A percentile compares a stretch with the other conserved stretches of the same genome.
phyloP scores from a whole-genome alignment of 2,888 invertebrate species.

The Mesochorus sp. region DNA sequence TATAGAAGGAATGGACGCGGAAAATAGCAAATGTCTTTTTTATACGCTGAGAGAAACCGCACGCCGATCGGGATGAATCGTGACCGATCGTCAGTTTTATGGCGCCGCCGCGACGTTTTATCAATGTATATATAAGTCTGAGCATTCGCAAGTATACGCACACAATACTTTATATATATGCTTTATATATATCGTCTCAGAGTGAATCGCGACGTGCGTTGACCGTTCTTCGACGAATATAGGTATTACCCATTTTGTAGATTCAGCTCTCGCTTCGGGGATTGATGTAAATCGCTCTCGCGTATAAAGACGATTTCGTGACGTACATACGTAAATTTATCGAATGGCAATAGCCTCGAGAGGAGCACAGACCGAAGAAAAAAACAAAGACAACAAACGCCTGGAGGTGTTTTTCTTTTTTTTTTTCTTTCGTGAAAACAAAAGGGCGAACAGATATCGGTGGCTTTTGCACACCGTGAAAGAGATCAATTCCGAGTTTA shows the following conservation, averaged over 20 bases:
- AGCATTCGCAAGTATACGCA: background rate
- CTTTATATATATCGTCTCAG: slow-evolving; percentile 38
- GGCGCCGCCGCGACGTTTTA: slow-evolving; percentile 33
- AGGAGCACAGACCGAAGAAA: background rate
- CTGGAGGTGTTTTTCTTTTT: slow-evolving; percentile 30
- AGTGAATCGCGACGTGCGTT: slow-evolving; percentile 49
- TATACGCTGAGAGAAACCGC: slow-evolving; percentile 8
- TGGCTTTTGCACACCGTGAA: slow-evolving; percentile 25
- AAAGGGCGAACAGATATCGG: slow-evolving; percentile 55
- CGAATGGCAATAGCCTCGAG: slow-evolving; percentile 29
- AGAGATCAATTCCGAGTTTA: slow-evolving; percentile 42
- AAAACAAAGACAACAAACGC: slow-evolving; percentile 30
- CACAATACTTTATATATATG: slow-evolving; percentile 21
- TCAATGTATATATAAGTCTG: background rate
- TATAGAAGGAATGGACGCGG: background rate
- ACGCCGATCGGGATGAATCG: slow-evolving; percentile 47
- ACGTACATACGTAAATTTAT: slow-evolving; percentile 60
- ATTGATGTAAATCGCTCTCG: slow-evolving; percentile 66
- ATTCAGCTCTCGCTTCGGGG: slow-evolving; percentile 62
- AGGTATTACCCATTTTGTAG: slow-evolving; percentile 54
- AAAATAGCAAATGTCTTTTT: slow-evolving; percentile 1
- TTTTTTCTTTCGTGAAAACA: slow-evolving; percentile 8
- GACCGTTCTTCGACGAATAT: slow-evolving; percentile 50
- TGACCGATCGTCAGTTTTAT: slow-evolving; percentile 52
- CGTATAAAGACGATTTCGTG: slow-evolving; percentile 63